Evolutionary conservation across 2,113 vertebrate species (phyloP).

Genomic region (Probosciger aterrimus): DNA sequence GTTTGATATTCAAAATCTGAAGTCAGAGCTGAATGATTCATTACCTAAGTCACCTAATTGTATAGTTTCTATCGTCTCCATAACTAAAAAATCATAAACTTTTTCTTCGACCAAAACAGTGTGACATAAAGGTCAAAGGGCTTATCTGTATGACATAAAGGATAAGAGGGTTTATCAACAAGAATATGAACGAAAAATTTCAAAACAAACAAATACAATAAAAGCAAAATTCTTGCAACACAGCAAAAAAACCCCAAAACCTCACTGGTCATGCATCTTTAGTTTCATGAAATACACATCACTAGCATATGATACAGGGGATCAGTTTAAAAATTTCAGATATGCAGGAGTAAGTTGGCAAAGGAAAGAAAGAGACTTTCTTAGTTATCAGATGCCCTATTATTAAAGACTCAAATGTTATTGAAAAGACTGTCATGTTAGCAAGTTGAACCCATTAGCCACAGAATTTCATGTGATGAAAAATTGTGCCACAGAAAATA

Average conservation of each 20-base stretch:
- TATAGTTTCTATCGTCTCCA: not conserved
- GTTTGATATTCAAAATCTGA: not conserved
- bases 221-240: not conserved
- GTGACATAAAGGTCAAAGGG: not conserved
- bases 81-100: not conserved
- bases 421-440: not conserved
- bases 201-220: not conserved
- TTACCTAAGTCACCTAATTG: not conserved
- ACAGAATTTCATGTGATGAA: not conserved
- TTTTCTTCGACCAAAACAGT: not conserved
- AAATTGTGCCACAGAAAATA: not conserved
- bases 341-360: not conserved
- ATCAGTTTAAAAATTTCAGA: not conserved
- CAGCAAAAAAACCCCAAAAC: not conserved
- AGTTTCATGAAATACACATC: not conserved
- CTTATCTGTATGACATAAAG: not conserved
- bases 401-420: not conserved
- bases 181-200: not conserved
- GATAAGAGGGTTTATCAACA: not conserved
- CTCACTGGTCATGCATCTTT: not conserved
- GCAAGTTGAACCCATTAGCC: not conserved
- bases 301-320: not conserved
- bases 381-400: not conserved
- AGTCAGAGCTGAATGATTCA: not conserved
- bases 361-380: not conserved